Evolutionary conservation across 1,140 invertebrate species (phyloP).

Genomic region (Metopolophium dirhodum): DNA sequence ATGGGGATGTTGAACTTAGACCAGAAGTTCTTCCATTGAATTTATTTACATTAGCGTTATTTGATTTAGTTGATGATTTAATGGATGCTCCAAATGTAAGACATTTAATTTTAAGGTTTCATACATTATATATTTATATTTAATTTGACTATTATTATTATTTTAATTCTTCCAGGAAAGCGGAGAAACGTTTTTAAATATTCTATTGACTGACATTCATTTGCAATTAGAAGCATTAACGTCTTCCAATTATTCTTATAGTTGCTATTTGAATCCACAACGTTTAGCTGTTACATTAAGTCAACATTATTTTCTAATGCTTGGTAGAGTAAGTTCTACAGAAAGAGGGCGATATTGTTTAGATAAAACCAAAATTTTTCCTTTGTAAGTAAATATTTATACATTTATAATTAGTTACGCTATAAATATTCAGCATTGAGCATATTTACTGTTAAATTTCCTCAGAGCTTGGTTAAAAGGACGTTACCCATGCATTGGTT

Average conservation of each 20-base stretch:
- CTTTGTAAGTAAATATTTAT: slow-evolving; percentile 67
- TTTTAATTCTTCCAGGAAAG: slow-evolving; percentile 49
- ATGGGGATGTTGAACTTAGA: slow-evolving; percentile 65
- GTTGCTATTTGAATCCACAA: slow-evolving; percentile 87
- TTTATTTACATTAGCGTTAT: slow-evolving; percentile 74
- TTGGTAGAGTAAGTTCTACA: slow-evolving; percentile 84
- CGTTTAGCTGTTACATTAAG: slow-evolving; percentile 87
- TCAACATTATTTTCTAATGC: slow-evolving; percentile 92
- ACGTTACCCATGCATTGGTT: no score
- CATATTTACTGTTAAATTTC: neutral
- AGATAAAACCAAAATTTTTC: slow-evolving; percentile 78
- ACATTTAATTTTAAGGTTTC: neutral
- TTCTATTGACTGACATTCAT: slow-evolving; percentile 82
- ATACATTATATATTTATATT: neutral
- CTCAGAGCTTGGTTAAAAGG: neutral
- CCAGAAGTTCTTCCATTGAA: slow-evolving; percentile 71
- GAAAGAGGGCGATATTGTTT: slow-evolving; percentile 76
- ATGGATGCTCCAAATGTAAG: slow-evolving; percentile 63
- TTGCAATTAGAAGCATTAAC: slow-evolving; percentile 71
- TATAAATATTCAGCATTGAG: slow-evolving; percentile 44
- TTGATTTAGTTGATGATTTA: slow-evolving; percentile 80
- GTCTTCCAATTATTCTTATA: slow-evolving; percentile 65
- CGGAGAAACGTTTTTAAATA: slow-evolving; percentile 62
- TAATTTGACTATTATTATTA: slow-evolving; percentile 26
- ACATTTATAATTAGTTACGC: slow-evolving; percentile 6